phyloP scores from a whole-genome alignment of 2,113 vertebrate species.

The Carlito syrichta region DNA sequence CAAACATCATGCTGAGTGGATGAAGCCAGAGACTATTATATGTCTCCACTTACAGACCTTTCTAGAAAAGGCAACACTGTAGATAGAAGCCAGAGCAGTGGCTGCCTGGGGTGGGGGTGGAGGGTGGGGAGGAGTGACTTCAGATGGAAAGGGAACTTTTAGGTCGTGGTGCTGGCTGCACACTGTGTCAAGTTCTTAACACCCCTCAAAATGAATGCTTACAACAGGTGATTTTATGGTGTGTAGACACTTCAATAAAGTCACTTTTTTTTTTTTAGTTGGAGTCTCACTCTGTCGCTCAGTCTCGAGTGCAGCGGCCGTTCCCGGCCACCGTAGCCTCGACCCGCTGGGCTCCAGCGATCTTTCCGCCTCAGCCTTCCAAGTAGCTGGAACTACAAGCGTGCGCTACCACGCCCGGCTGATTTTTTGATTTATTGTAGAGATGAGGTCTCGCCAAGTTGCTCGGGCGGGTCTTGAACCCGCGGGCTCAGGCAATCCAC shows the following conservation, averaged over 20 bases:
- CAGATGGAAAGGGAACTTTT: neutral
- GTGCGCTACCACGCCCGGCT: no score
- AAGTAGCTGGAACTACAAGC: no score
- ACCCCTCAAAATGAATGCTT: neutral
- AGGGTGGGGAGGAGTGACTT: neutral
- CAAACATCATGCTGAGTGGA: neutral
- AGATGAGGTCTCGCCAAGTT: no score
- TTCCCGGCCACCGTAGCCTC: neutral
- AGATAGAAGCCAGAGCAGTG: neutral
- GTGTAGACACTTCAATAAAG: neutral
- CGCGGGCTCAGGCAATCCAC: no score
- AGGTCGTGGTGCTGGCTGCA: no score
- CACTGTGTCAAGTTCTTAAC: neutral
- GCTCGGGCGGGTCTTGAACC: no score
- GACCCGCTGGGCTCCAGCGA: neutral
- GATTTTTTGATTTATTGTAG: no score
- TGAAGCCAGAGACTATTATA: neutral
- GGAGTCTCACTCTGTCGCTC: neutral
- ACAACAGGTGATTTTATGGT: neutral
- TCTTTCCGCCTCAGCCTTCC: no score
- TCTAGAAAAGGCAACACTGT: conserved; percentile 4
- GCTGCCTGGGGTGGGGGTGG: neutral
- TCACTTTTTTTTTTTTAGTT: neutral
- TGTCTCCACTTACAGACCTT: neutral
- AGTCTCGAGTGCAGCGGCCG: neutral